Evolutionary conservation across 2,888 invertebrate species (phyloP), one percentile per base, ranked within the genome.

Genomic region (Xestobium rufovillosum): DNA sequence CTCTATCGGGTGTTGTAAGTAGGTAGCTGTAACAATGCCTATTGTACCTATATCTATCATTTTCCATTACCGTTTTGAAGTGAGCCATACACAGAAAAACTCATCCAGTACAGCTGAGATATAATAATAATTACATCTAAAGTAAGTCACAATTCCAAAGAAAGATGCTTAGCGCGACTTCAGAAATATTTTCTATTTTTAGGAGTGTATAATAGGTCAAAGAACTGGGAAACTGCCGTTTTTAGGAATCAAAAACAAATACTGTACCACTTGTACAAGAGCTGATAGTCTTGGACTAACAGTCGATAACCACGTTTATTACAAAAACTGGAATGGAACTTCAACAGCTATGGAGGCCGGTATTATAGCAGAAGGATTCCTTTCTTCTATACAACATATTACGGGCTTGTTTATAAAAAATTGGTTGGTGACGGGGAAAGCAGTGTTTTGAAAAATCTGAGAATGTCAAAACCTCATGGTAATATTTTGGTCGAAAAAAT

Each of bases 341-440:
- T 26, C 26, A 4, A 4, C 10, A 26, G 12, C 28, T 8, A 44
- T 47, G 42, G 48, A 47, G 29, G 12, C 31, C 6, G 43, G 36
- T 28, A 41, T 29, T 10, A 36, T 39, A 2, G 43, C 32, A 3
- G 44, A 44, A 37, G 44, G 47, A n/a, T 48, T 48, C 31, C n/a
- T n/a, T n/a, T n/a, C n/a, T n/a, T n/a, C n/a, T 26, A 10, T 3
- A 26, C 12, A 4, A 12, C 10, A 26, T 11, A 11, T 26, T 4
- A 26, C 26, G 26, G 26, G 3, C 10, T 26, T 11, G 12, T 26
- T 12, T 26, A 11, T 26, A 26, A 26, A 26, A 26, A 12, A 26
- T 26, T 26, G 12, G 12, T 26, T 11, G 26, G 26, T 26, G n/a
- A 26, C 12, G 26, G 26, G 10, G 26, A 26, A 11, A 26, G 26